phyloP scores from a whole-genome alignment of 2,113 vertebrate species.

The Apistogramma diplotaenia region DNA sequence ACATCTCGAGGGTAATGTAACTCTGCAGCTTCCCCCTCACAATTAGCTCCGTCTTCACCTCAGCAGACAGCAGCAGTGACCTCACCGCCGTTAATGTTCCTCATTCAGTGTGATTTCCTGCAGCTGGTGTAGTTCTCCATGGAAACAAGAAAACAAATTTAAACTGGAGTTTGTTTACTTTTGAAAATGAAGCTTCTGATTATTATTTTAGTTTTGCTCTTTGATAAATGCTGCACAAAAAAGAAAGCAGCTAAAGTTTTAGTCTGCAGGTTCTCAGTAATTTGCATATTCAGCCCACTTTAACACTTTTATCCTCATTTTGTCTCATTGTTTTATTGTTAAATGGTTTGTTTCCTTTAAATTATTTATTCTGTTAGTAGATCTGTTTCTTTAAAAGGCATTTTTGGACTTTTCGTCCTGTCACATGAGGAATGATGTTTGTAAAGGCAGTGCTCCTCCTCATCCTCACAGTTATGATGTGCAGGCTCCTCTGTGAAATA shows the following conservation, averaged over 20 bases:
- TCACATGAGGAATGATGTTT: background rate
- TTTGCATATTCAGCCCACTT: background rate
- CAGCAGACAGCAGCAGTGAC: background rate
- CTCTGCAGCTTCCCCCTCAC: background rate
- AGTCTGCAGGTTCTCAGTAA: background rate
- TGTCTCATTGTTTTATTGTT: background rate
- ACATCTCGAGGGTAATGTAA: background rate
- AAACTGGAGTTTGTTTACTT: too few relatives aligned
- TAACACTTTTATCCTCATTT: background rate
- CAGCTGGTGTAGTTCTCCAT: background rate
- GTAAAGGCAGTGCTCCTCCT: background rate
- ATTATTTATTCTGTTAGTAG: background rate
- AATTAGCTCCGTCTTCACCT: background rate
- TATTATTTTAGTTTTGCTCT: background rate
- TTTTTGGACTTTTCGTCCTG: background rate
- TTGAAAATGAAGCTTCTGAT: background rate
- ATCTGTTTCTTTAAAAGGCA: background rate
- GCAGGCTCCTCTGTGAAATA: background rate
- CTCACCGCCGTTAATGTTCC: background rate
- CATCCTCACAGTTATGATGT: background rate
- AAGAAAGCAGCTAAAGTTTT: background rate
- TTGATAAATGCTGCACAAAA: background rate
- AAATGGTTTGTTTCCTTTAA: background rate
- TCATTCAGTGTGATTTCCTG: background rate
- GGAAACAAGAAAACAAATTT: background rate